These are phyloP conservation scores for Notolepis coatsorum DNA, from an alignment of 2,797 vertebrate genomes.

Conservation along the genomic window DNA sequence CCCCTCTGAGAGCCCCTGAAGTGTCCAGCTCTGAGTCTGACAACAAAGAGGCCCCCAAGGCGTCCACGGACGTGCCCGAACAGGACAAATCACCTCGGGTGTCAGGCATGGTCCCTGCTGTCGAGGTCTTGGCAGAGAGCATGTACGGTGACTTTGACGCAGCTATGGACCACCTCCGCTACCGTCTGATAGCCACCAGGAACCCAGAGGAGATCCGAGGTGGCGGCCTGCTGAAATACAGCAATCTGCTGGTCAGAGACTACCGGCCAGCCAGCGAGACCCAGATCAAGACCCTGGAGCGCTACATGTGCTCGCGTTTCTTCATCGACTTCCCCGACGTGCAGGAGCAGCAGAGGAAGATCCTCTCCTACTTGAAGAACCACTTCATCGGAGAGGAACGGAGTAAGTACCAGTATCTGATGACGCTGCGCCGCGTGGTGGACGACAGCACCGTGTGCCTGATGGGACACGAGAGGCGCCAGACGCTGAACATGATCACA, in stretches of 20 bases:
- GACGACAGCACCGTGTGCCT: slow-evolving; percentile 96
- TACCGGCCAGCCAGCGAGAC: slow-evolving; percentile 91
- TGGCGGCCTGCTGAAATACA: slow-evolving; percentile 96
- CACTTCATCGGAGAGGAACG: slow-evolving; percentile 97
- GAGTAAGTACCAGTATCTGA: slow-evolving; percentile 98
- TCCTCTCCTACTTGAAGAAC: slow-evolving; percentile 95
- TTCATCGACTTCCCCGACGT: slow-evolving; percentile 98
- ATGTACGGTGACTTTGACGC: slow-evolving; percentile 96
- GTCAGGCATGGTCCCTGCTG: slow-evolving; percentile 63
- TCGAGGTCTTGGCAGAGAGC: slow-evolving; percentile 91
- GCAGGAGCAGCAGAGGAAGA: slow-evolving; percentile 93
- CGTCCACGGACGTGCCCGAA: slow-evolving; percentile 37
- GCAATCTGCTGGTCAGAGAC: slow-evolving; percentile 93
- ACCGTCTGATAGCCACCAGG: slow-evolving; percentile 91
- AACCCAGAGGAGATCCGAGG: slow-evolving; percentile 98
- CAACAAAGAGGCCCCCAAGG: slow-evolving; percentile 45
- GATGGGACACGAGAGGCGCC: slow-evolving; percentile 92
- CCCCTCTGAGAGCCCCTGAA: slow-evolving; percentile 34
- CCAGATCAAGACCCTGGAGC: slow-evolving; percentile 94
- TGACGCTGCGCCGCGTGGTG: slow-evolving; percentile 92
- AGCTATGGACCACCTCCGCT: slow-evolving; percentile 92
- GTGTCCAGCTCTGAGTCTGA: slow-evolving; percentile 47
- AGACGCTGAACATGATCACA: slow-evolving; percentile 97
- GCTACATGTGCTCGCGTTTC: slow-evolving; percentile 99
- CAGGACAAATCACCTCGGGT: slow-evolving; percentile 31